Evolutionary conservation across 2,888 invertebrate genomes (phyloP).

Genomic region (Pristionchus japonicus): DNA sequence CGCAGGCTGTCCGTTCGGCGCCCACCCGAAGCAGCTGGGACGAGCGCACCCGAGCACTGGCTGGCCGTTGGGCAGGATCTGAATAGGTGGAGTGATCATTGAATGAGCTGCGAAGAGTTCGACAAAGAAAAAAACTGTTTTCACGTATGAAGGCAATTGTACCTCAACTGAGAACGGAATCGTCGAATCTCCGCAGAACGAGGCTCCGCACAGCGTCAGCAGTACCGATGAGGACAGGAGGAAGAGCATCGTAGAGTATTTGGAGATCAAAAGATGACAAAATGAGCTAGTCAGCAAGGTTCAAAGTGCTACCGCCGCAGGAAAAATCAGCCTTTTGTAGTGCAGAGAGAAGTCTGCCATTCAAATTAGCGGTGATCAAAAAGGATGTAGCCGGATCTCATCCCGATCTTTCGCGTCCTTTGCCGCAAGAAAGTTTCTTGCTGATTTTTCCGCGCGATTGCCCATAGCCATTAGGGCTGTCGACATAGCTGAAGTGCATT

Average conservation of each 20-base stretch:
- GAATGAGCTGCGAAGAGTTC: too few relatives aligned
- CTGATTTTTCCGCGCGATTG: neutral
- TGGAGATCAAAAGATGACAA: neutral
- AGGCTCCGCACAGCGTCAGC: conserved; percentile 45
- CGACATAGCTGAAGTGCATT: too few relatives aligned
- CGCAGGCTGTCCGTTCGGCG: conserved; percentile 58
- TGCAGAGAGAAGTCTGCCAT: neutral
- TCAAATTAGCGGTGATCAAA: neutral
- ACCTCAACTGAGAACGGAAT: conserved; percentile 67
- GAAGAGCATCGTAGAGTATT: neutral
- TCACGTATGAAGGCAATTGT: neutral
- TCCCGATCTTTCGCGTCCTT: neutral
- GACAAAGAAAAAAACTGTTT: too few relatives aligned
- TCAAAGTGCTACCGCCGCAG: neutral
- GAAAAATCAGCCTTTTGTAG: neutral
- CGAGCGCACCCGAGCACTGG: conserved; percentile 67
- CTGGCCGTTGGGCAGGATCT: conserved; percentile 61
- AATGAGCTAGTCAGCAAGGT: too few relatives aligned
- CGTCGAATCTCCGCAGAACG: conserved; percentile 61
- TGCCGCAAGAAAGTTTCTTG: neutral
- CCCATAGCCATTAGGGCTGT: neutral
- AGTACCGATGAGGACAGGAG: neutral
- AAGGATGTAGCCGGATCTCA: neutral
- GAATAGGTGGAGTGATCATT: too few relatives aligned
- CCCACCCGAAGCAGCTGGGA: conserved; percentile 72